Evolutionary conservation across 2,888 invertebrate species (phyloP).

Genomic region (Brachypalpus laphriformis): DNA sequence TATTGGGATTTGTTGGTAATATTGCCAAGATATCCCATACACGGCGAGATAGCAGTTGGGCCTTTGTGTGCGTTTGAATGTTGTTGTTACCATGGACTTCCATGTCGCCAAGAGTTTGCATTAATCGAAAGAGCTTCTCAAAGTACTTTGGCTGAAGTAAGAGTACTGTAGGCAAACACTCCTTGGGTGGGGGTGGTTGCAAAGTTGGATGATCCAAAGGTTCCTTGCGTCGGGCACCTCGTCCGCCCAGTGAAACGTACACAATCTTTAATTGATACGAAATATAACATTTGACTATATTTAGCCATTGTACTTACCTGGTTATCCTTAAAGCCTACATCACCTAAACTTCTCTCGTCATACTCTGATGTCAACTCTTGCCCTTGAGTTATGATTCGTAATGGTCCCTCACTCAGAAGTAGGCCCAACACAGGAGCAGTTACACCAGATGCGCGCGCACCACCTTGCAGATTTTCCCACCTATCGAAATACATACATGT

Average conservation of each 20-base stretch:
- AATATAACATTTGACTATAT: conserved; percentile 16
- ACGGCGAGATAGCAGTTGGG: conserved; percentile 93
- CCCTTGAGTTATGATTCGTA: conserved; percentile 96
- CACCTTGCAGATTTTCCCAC: conserved; percentile 88
- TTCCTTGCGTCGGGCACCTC: conserved; percentile 84
- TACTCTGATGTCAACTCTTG: conserved; percentile 96
- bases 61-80: conserved; percentile 91
- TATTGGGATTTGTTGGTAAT: conserved; percentile 93
- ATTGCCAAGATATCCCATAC: conserved; percentile 98
- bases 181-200: conserved; percentile 93
- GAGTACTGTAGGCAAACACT: conserved; percentile 92
- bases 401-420: conserved; percentile 91
- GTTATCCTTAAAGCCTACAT: conserved; percentile 97
- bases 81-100: conserved; percentile 88
- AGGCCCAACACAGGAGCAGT: conserved; percentile 86
- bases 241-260: conserved; percentile 93
- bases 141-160: conserved; percentile 94
- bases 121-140: conserved; percentile 93
- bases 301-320: conserved; percentile 85
- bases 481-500: conserved; percentile 53
- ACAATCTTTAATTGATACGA: conserved; percentile 86
- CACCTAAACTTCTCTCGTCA: conserved; percentile 94
- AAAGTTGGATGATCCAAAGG: conserved; percentile 91
- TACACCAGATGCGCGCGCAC: conserved; percentile 79
- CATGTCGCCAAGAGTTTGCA: conserved; percentile 95